These are phyloP conservation scores for Sebastes alutus DNA, from an alignment of 2,797 vertebrate species.

Conservation along the genomic window DNA sequence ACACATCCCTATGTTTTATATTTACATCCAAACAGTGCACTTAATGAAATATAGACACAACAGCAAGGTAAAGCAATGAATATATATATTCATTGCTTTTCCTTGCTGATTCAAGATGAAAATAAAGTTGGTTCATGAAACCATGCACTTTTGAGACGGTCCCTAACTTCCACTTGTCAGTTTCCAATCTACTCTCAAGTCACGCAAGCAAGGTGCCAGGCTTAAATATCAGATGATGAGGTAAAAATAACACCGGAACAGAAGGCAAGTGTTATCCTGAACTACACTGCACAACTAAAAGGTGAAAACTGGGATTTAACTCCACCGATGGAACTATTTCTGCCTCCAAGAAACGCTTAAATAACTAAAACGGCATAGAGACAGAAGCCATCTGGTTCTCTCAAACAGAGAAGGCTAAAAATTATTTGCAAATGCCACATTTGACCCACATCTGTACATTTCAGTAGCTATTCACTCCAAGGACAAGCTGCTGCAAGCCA, in stretches of 20 bases:
- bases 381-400: conserved; percentile 46
- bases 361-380: conserved; percentile 29
- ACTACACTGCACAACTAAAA: not conserved
- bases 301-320: conserved; percentile 2
- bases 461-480: conserved; percentile 8
- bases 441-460: conserved; percentile 56
- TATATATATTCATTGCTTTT: no score
- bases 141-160: not conserved
- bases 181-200: not conserved
- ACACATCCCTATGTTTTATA: not conserved
- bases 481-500: conserved; percentile 35
- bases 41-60: not conserved
- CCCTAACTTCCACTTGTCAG: not conserved
- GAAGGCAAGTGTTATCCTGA: not conserved
- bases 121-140: not conserved
- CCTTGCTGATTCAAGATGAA: not conserved
- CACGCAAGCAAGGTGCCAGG: not conserved
- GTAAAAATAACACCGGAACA: conserved; percentile 8
- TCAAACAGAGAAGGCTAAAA: conserved; percentile 24
- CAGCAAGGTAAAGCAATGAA: no score
- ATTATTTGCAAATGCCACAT: conserved; percentile 31
- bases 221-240: not conserved
- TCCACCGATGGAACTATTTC: conserved; percentile 1
- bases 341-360: conserved; percentile 40
- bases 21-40: not conserved